A percentile compares a stretch with the other conserved stretches of the same genome.
These are phyloP conservation scores for Poeciliopsis paucimaculata DNA, from an alignment of 2,797 vertebrate species.

Conservation along the genomic window DNA sequence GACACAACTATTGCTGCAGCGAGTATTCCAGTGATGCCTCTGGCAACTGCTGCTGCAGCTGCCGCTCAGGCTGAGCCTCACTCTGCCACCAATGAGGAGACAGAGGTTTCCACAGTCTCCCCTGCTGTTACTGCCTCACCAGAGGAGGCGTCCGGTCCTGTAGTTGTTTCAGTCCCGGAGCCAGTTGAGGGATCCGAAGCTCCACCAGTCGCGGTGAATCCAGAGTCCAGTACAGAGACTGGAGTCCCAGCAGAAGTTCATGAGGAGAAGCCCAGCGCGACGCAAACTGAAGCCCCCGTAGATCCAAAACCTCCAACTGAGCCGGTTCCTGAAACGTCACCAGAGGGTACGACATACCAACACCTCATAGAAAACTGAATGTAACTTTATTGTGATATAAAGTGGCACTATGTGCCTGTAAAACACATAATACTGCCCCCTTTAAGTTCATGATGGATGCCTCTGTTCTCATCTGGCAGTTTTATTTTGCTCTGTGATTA, in stretches of 20 bases:
- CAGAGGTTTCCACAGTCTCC: constrained; percentile 10
- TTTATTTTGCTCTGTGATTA: constrained; percentile 24
- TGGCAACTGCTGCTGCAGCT: constrained; percentile 17
- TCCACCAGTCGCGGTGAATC: not conserved
- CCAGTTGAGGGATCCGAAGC: constrained; percentile 16
- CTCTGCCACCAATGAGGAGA: constrained; percentile 26
- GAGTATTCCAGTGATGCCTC: constrained; percentile 65
- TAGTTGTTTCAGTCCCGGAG: constrained; percentile 19
- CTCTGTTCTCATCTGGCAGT: not conserved
- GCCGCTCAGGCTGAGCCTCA: constrained; percentile 24
- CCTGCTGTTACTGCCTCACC: constrained; percentile 13
- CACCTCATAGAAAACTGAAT: not conserved
- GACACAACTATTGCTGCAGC: constrained; percentile 61
- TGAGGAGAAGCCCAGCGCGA: constrained; percentile 18
- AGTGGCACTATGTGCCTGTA: too few species aligned
- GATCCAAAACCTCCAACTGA: constrained; percentile 22
- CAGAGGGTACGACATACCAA: constrained; percentile 52
- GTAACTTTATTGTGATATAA: too few species aligned
- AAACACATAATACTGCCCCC: not conserved
- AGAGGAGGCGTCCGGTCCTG: constrained; percentile 2
- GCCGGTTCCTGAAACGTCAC: constrained; percentile 25
- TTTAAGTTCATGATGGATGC: not conserved
- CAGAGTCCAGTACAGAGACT: not conserved
- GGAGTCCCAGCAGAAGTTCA: constrained; percentile 12
- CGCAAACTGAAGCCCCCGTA: constrained; percentile 24